Evolutionary conservation across 2,888 invertebrate species (phyloP).

Genomic region (Petrolisthes manimaculis): DNA sequence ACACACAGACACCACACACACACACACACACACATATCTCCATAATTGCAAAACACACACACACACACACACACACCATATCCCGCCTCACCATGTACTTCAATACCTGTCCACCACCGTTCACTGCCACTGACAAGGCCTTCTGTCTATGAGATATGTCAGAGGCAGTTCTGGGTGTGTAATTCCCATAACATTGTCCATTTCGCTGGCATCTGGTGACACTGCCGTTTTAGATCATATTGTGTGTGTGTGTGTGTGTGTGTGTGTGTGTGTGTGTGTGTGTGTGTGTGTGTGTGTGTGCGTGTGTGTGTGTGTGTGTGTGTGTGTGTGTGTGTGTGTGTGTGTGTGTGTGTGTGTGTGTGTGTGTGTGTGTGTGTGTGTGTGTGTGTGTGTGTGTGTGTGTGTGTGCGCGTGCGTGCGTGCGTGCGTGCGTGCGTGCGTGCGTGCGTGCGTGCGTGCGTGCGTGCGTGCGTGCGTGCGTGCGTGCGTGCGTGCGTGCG

Average conservation of each 20-base stretch:
- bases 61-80: too few relatives aligned
- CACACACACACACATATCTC: too few relatives aligned
- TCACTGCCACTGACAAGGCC: too few relatives aligned
- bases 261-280: too few relatives aligned
- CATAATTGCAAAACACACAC: too few relatives aligned
- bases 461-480: slow-evolving; percentile 16
- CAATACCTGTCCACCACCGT: too few relatives aligned
- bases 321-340: slow-evolving; percentile 20
- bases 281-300: not conserved
- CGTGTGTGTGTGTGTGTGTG: not conserved
- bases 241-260: not conserved
- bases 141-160: too few relatives aligned
- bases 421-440: slow-evolving; percentile 15
- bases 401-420: slow-evolving; percentile 12
- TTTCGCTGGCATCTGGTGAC: too few relatives aligned
- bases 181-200: too few relatives aligned
- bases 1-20: too few relatives aligned
- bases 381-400: slow-evolving; percentile 21
- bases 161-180: too few relatives aligned
- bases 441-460: slow-evolving; percentile 13
- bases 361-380: slow-evolving; percentile 18
- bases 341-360: slow-evolving; percentile 16
- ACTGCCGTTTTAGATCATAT: not conserved
- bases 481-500: slow-evolving; percentile 16
- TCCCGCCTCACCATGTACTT: too few relatives aligned